A percentile compares a stretch with the other conserved stretches of the same genome.
Evolutionary conservation across 2,113 vertebrate genomes (phyloP).

Genomic region (Gnathonemus longibarbis): DNA sequence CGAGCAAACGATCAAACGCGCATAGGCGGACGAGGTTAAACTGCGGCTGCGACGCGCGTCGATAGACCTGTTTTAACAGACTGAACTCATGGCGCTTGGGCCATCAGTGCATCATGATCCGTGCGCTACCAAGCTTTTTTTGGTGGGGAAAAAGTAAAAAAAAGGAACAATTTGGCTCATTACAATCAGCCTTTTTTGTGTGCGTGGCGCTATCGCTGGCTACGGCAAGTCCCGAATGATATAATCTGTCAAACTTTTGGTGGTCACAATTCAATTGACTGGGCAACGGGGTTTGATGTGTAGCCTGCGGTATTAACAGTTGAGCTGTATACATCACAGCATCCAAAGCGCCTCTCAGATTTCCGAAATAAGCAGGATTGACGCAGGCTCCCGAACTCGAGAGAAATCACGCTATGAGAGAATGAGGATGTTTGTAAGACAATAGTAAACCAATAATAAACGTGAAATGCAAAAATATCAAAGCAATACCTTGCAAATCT

Average conservation of each 20-base stretch:
- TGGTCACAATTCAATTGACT: neutral
- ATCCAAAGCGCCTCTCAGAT: neutral
- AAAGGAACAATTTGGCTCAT: neutral
- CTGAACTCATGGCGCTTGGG: neutral
- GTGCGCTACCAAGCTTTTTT: neutral
- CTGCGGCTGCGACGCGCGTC: neutral
- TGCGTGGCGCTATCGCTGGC: neutral
- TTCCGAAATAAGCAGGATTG: neutral
- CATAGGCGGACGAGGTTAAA: neutral
- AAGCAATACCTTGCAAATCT: constrained; percentile 87
- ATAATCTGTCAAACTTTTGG: constrained; percentile 4
- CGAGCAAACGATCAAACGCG: neutral
- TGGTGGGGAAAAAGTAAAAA: neutral
- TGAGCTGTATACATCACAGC: neutral
- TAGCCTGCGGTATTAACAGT: neutral
- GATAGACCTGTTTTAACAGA: neutral
- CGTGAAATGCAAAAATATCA: neutral
- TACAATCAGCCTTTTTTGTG: neutral
- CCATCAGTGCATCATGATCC: neutral
- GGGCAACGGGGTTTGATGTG: neutral
- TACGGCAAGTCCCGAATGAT: neutral
- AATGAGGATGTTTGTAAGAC: neutral
- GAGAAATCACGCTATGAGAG: neutral
- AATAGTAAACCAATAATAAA: neutral
- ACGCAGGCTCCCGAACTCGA: neutral